Base-by-base conservation (phyloP, 2,797 vertebrate species). In the Cirrhinus mrigala region DNA sequence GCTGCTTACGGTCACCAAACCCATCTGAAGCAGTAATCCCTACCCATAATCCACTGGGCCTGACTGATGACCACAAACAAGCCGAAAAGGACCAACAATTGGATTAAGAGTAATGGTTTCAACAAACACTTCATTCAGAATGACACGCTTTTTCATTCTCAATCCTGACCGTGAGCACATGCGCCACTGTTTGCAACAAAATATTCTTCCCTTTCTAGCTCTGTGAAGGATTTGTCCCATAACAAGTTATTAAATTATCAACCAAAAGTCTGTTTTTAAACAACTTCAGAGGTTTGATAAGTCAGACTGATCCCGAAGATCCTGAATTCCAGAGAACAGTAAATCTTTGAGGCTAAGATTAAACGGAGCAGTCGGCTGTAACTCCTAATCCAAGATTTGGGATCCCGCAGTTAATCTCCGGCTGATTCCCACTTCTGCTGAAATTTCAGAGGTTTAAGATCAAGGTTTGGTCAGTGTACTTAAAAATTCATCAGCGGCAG, bases 11-110 rank as follows among this genome's bases (percentile, higher is more conserved):
- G n/a, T 69, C 58, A 77, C 24, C 54, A 92, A 92, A 90, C 89
- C 89, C 87, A 88, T 79, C 83, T 79, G 87, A 89, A 90, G 76
- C 90, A 82, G 88, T 94, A 95, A 95, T 94, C 94, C 93, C 84
- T 85, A 82, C 33, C 75, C 93, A 93, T 93, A 95, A 92, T 92
- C 92, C 85, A 74, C 84, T 68, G 85, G 90, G 66, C 86, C 91
- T 90, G 92, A 92, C 90, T 92, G 88, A 93, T 93, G 92, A 92
- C 87, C 90, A 89, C 90, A 92, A 92, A 93, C 91, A 95, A 94
- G 90, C 90, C 91, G 89, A 92, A 90, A 88, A 89, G 92, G 90
- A 89, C 88, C 87, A 91, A 81, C 90, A 90, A 91, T 22, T 87
- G 89, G 94, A 94, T 94, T 93, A 48, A 15, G 18, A 46, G 24